A percentile compares a stretch with the other conserved stretches of the same genome.
phyloP scores from a whole-genome alignment of 2,797 vertebrate genomes.

The Ambastaia sidthimunki region DNA sequence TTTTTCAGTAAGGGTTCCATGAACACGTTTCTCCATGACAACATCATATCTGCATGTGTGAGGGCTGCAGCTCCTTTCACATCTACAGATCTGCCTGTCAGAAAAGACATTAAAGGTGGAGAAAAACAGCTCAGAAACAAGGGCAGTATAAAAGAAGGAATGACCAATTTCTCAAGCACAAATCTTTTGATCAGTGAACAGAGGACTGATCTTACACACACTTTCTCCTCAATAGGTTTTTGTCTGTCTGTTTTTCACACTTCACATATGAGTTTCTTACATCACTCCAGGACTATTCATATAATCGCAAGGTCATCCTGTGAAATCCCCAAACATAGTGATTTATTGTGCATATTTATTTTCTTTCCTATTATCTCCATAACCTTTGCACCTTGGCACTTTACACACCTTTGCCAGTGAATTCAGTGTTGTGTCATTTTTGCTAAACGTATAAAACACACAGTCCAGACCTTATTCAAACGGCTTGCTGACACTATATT shows the following conservation, averaged over 20 bases:
- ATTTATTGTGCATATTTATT: slow-evolving; percentile 13
- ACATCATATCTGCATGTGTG: background rate
- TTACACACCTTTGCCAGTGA: slow-evolving; percentile 10
- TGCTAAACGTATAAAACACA: slow-evolving; percentile 48
- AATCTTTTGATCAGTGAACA: slow-evolving; percentile 62
- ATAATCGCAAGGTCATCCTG: slow-evolving; percentile 11
- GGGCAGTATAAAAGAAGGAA: slow-evolving; percentile 14
- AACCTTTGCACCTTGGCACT: slow-evolving; percentile 15
- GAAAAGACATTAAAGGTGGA: slow-evolving; percentile 8
- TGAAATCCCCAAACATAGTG: slow-evolving; percentile 10
- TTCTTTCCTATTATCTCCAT: slow-evolving; percentile 34
- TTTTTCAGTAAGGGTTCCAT: no score
- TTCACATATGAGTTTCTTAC: slow-evolving; percentile 28
- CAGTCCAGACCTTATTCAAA: slow-evolving; percentile 35
- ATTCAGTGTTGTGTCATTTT: slow-evolving; percentile 22
- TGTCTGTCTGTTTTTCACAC: slow-evolving; percentile 11
- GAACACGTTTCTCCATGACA: no score
- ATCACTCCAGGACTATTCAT: slow-evolving; percentile 12
- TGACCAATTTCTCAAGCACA: slow-evolving; percentile 18
- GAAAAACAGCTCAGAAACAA: slow-evolving; percentile 2
- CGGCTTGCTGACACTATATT: slow-evolving; percentile 40
- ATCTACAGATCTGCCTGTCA: background rate
- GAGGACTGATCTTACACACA: slow-evolving; percentile 24
- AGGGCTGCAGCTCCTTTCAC: background rate
- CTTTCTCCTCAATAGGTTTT: slow-evolving; percentile 33